phyloP scores from a whole-genome alignment of 1,140 invertebrate species.

The Eurosta solidaginis region DNA sequence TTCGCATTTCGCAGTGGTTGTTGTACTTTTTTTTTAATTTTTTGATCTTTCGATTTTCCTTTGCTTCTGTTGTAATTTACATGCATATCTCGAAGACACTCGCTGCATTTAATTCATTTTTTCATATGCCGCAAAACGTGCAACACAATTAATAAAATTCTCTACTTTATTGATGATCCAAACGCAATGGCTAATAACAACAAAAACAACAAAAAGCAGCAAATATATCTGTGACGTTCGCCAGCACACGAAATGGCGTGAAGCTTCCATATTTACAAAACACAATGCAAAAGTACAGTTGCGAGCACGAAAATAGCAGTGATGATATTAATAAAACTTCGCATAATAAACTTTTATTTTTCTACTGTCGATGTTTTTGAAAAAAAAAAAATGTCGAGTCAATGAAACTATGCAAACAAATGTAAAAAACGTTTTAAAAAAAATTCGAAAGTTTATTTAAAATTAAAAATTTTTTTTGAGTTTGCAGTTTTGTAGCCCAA shows the following conservation, averaged over 20 bases:
- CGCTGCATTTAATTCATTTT: slow-evolving; percentile 9
- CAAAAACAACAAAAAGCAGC: not conserved
- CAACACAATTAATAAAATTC: slow-evolving; percentile 26
- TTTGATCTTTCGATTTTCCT: not conserved
- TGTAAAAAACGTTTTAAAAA: no score
- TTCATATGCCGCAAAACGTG: slow-evolving; percentile 16
- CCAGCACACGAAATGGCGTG: not conserved
- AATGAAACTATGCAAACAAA: no score
- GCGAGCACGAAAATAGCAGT: no score
- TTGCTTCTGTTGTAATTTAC: not conserved
- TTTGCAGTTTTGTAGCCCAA: no score
- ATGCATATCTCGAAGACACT: not conserved
- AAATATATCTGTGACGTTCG: not conserved
- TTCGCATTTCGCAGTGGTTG: not conserved
- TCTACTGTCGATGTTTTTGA: no score
- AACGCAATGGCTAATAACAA: slow-evolving; percentile 7
- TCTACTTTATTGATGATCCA: slow-evolving; percentile 21
- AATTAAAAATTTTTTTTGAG: no score
- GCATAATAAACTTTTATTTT: no score
- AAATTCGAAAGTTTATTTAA: no score
- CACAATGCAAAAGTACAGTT: no score
- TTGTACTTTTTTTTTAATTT: not conserved
- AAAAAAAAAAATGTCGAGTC: no score
- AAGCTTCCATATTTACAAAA: no score
- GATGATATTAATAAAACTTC: no score